Conservation (phyloP, 2,888 invertebrate species). For the Pasiphila rectangulata region DNA sequence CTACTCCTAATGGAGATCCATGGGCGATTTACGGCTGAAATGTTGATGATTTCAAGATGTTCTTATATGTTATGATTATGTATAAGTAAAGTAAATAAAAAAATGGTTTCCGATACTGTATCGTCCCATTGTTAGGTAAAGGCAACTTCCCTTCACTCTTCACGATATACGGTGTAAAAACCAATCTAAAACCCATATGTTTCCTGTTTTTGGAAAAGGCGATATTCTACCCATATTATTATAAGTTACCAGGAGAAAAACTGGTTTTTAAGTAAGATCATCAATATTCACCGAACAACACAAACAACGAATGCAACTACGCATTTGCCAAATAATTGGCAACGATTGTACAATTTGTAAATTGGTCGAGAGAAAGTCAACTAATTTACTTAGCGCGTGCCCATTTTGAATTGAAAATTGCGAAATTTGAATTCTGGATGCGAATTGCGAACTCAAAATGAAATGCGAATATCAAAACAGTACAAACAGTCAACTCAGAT, state of each 20-base stretch:
- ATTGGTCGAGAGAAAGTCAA: constrained; percentile 60
- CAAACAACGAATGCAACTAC: constrained; percentile 8
- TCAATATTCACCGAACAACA: constrained; percentile 1
- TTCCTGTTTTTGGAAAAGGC: not conserved
- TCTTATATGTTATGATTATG: too few relatives aligned
- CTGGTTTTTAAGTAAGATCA: not conserved
- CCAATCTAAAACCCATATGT: not conserved
- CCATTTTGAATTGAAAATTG: constrained; percentile 51
- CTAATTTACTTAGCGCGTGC: constrained; percentile 55
- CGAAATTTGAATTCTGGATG: constrained; percentile 54
- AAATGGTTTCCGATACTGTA: too few relatives aligned
- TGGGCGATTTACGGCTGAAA: too few relatives aligned
- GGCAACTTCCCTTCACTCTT: too few relatives aligned
- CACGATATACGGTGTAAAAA: too few relatives aligned
- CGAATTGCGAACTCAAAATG: constrained; percentile 60
- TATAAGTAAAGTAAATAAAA: too few relatives aligned
- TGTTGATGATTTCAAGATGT: too few relatives aligned
- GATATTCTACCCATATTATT: not conserved
- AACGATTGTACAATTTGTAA: constrained; percentile 37
- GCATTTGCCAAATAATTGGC: constrained; percentile 41
- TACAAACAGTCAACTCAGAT: constrained; percentile 22
- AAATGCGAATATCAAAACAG: constrained; percentile 49
- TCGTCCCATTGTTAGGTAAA: too few relatives aligned
- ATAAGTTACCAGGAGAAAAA: not conserved
- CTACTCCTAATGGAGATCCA: too few relatives aligned